Evolutionary conservation across 2,113 vertebrate genomes (phyloP), one percentile per base, ranked within the genome.

Genomic region (Steatornis caripensis): DNA sequence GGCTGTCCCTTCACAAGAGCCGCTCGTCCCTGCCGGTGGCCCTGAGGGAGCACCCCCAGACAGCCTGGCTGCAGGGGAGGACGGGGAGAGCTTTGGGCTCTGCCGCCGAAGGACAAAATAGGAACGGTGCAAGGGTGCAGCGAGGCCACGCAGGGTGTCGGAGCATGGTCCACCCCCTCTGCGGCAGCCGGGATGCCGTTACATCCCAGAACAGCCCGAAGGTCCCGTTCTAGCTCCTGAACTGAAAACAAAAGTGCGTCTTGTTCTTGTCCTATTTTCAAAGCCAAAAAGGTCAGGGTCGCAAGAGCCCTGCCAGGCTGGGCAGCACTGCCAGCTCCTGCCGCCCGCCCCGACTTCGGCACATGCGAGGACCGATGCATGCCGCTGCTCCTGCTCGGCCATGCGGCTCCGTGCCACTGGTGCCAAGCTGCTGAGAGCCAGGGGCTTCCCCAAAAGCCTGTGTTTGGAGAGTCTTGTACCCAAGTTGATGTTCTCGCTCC

Each of bases 351-450:
- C 0, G 1, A 45, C 45, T 71, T 70, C 36, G 3, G 58, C 27
- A 58, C 30, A 17, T 0, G 23, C 2, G 2, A 46, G 84, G 62
- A 76, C 34, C 13, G 4, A 17, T 0, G 3, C 0, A 34, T 90
- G 62, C 71, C 30, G 2, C 71, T 24, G 83, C 78, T 90, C n/a
- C 70, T 17, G 41, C 36, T 49, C 1, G 5, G 55, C 55, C 37
- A 2, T 9, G 6, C 1, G 0, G 66, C 81, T 53, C 46, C 62
- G 14, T 1, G 3, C 22, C 0, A 0, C 48, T 39, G 22, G 39
- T 0, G 1, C 48, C 0, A 0, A 26, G 36, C 49, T 65, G 49
- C 14, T 0, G 5, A 57, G 30, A 74, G 36, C 49, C 4, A 1
- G 9, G 23, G 18, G 10, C 37, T 12, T 57, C 55, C 58, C 41